Evolutionary conservation across 1,140 invertebrate genomes (phyloP).

Genomic region (Trachelipus rathkii): DNA sequence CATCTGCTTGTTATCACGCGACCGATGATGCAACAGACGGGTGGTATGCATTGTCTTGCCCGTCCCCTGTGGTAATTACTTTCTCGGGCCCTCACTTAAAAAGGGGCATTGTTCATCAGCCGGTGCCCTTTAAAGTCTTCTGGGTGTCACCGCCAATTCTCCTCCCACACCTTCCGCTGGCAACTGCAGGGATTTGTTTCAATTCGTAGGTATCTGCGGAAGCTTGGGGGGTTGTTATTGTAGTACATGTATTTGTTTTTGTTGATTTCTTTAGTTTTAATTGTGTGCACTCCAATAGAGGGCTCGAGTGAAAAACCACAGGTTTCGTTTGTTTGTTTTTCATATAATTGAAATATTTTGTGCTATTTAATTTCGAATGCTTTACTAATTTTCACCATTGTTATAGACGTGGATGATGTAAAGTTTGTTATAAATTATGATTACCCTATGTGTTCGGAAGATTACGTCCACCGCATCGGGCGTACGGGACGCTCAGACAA

Average conservation of each 20-base stretch:
- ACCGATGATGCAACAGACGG: background rate
- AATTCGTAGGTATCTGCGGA: slow-evolving; percentile 32
- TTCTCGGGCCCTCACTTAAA: background rate
- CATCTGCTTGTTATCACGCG: background rate
- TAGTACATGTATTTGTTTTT: slow-evolving; percentile 12
- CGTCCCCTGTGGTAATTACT: background rate
- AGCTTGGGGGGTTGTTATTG: slow-evolving; percentile 33
- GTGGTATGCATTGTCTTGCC: background rate
- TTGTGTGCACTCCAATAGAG: slow-evolving; percentile 38
- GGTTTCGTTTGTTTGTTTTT: slow-evolving; percentile 13
- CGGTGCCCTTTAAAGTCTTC: background rate
- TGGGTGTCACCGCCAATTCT: background rate
- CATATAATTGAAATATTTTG: background rate
- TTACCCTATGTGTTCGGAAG: slow-evolving; percentile 95
- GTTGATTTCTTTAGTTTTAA: slow-evolving; percentile 13
- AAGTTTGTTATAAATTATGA: slow-evolving; percentile 99
- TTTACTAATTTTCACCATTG: background rate
- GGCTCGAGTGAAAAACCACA: slow-evolving; percentile 40
- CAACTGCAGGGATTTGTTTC: background rate
- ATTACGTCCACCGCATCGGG: slow-evolving; percentile 98
- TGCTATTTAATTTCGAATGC: background rate
- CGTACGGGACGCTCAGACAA: slow-evolving; percentile 87
- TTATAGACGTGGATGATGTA: slow-evolving; percentile 94
- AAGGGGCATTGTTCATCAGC: background rate
- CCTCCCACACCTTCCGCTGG: slow-evolving; percentile 2